Evolutionary conservation across 2,888 invertebrate genomes (phyloP), one percentile per base, ranked within the genome.

Genomic region (Brenthis hecate): DNA sequence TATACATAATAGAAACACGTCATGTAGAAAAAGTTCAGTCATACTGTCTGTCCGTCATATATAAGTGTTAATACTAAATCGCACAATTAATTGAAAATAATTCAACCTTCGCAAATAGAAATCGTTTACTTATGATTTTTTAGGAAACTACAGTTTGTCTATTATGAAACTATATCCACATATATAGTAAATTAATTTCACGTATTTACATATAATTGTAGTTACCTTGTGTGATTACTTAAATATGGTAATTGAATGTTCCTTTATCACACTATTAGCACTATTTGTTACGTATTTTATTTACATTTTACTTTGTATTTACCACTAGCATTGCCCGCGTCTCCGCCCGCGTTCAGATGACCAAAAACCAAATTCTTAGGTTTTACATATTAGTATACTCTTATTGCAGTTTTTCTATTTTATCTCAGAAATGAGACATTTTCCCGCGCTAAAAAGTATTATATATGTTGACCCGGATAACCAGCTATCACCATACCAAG

Each of bases 181-280:
- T 16, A 13, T 16, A 62, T 14, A 5, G 60, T 50, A 19, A 16
- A 53, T 62, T 48, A 48, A 36, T 28, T 32, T 13, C 19, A n/a
- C 13, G n/a, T 28, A 60, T 60, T 28, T 60, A 32, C 50, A 50
- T 60, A 60, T 50, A 50, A 60, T 60, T 60, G 60, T 50, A 28
- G 50, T 60, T 60, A 60, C 48, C 48, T 50, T 60, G 48, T 60
- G 50, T 60, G 32, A 60, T 50, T 50, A 16, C 50, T 16, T 60
- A 50, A 60, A 28, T 60, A 60, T 60, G 60, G 50, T 60, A 60
- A 60, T 50, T 28, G 14, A 47, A 16, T 28, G 60, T 32, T 43
- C 11, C 8, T 47, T 48, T 50, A 47, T 64, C 43, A 28, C 55
- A 64, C 48, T 64, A 56, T 64, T 64, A 48, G 23, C 55, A 36